Conservation (phyloP, 2,113 vertebrate genomes). For the Strix aluco region DNA sequence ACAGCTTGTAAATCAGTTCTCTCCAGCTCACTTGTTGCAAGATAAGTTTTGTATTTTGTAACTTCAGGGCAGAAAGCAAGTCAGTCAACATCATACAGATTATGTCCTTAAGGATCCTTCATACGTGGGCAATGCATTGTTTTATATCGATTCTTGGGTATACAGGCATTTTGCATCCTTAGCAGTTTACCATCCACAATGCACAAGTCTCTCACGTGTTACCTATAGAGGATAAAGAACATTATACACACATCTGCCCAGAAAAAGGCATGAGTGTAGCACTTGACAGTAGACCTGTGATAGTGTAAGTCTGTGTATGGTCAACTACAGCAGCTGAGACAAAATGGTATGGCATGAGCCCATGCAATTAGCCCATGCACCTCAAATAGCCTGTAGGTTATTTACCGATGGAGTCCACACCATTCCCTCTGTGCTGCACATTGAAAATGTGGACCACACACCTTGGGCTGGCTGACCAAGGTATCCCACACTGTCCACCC, state of each 20-base stretch:
- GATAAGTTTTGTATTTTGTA: not conserved
- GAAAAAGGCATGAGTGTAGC: not conserved
- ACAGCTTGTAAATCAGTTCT: not conserved
- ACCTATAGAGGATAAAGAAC: not conserved
- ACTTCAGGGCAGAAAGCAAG: not conserved
- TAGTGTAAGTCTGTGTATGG: not conserved
- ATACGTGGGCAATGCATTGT: not conserved
- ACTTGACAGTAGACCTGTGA: not conserved
- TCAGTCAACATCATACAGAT: not conserved
- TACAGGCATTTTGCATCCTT: not conserved
- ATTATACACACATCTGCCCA: not conserved
- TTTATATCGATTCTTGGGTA: not conserved
- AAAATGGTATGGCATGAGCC: not conserved
- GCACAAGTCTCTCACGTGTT: not conserved
- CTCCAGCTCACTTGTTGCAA: not conserved
- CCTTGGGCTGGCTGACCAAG: not conserved
- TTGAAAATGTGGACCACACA: not conserved
- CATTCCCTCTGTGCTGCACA: not conserved
- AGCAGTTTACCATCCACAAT: accelerated
- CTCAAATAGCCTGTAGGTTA: not conserved
- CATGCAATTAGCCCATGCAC: not conserved
- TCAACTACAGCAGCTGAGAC: not conserved
- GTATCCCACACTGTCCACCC: not conserved
- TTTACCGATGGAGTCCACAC: not conserved
- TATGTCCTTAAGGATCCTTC: not conserved